Base-by-base conservation (phyloP, 2,888 invertebrate species). In the Clistopyga incitator region DNA sequence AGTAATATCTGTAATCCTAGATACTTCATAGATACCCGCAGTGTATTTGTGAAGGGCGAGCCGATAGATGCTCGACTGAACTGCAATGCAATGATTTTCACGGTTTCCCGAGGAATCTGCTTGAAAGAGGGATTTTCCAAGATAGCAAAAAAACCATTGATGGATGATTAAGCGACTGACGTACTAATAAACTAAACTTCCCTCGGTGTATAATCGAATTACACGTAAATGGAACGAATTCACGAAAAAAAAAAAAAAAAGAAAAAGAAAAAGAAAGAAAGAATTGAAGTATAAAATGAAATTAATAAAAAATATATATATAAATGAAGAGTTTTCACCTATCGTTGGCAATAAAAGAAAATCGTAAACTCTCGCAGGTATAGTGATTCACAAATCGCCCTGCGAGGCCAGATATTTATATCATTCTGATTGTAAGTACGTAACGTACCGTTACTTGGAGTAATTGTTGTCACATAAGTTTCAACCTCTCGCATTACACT, bases 271-370 rank as follows among this genome's bases (percentile, higher is more conserved):
- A 67, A 25, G 4, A 3, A 29, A 3, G 2, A 4, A 29, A 29
- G 29, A 29, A 29, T n/a, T n/a, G n/a, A n/a, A n/a, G n/a, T n/a
- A 29, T 1, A 68, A 68, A 56, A 61, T 18, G 23, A 59, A 20
- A 45, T 45, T 29, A 52, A 52, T 38, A 42, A 65, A 79, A 61
- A 72, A n/a, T n/a, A n/a, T n/a, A n/a, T n/a, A n/a, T n/a, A n/a
- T n/a, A n/a, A n/a, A n/a, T n/a, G n/a, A 78, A 56, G 56, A 77
- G 70, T 81, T 81, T 84, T 78, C 77, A 84, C 74, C 77, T 84
- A 81, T 84, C 81, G 71, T 81, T 78, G 84, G 84, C 84, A 84
- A 84, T 84, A 84, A 84, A 81, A 78, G 72, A 45, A 84, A 70
- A 78, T 81, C 68, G 70, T 65, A 70, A 42, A 78, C 68, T 78